Percentiles rank a stretch among this genome's conserved stretches.
Conservation (phyloP, 2,888 invertebrate species). For the Eledona agricola region DNA sequence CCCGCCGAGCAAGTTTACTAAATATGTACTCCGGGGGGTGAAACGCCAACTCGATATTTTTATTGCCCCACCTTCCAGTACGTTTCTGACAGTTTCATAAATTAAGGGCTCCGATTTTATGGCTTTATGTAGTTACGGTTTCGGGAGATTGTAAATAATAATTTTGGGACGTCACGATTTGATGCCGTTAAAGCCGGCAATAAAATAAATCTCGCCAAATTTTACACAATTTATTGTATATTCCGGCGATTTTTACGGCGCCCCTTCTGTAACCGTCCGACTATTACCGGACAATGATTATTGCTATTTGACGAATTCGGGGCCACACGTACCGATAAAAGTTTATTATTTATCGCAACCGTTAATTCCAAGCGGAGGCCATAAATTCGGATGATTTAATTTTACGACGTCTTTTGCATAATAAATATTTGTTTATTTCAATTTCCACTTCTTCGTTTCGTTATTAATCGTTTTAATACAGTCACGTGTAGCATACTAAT, state of each 20-base stretch:
- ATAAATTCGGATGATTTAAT: no score
- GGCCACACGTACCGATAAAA: no score
- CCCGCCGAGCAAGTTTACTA: slow-evolving; percentile 15
- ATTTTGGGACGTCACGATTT: slow-evolving; percentile 33
- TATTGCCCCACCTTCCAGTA: slow-evolving; percentile 15
- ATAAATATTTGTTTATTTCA: background rate
- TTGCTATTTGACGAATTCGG: no score
- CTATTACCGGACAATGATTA: no score
- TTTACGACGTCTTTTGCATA: no score
- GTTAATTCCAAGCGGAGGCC: no score
- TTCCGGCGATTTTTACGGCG: slow-evolving; percentile 34
- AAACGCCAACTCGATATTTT: slow-evolving; percentile 9
- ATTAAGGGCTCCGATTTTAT: slow-evolving; percentile 28
- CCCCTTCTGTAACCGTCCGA: no score
- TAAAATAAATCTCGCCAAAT: slow-evolving; percentile 34
- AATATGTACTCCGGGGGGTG: slow-evolving; percentile 30
- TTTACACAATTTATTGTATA: slow-evolving; percentile 35
- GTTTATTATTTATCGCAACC: no score
- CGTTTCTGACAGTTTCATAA: slow-evolving; percentile 29
- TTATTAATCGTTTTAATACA: no score
- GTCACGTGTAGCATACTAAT: no score
- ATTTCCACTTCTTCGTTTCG: background rate
- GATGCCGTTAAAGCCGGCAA: slow-evolving; percentile 28
- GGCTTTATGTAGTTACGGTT: slow-evolving; percentile 18
- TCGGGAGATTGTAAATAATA: slow-evolving; percentile 29